Percentiles rank a stretch among this genome's conserved stretches.
Conservation (phyloP, 2,797 vertebrate genomes). For the Momotus momota region DNA sequence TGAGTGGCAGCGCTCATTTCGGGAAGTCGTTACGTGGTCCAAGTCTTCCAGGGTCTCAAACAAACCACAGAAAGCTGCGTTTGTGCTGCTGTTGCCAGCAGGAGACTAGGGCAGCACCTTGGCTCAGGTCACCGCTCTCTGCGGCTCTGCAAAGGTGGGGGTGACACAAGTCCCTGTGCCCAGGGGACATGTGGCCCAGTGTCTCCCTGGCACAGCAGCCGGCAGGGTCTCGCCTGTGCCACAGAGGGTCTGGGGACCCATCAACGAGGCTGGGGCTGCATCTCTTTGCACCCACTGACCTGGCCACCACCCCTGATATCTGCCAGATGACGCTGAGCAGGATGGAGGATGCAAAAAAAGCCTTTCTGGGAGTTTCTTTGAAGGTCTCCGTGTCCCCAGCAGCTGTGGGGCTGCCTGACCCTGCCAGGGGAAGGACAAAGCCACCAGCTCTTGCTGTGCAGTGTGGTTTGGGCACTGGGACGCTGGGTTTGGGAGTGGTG, state of each 20-base stretch:
- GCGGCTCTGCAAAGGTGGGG: fast-evolving
- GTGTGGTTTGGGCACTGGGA: neutral
- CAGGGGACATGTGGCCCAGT: too few relatives aligned
- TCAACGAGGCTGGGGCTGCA: fast-evolving
- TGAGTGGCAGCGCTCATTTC: neutral
- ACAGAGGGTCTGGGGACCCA: neutral
- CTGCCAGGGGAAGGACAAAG: neutral
- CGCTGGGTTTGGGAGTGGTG: fast-evolving
- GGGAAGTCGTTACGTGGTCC: neutral
- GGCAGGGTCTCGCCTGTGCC: neutral
- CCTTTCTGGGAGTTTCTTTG: neutral
- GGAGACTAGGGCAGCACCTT: neutral
- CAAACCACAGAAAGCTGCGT: neutral
- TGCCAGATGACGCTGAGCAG: fast-evolving
- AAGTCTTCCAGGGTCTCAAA: neutral
- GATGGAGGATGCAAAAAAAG: neutral
- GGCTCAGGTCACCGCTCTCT: neutral
- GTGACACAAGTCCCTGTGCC: neutral
- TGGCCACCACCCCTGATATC: neutral
- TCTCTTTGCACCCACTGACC: neutral
- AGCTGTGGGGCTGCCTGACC: neutral
- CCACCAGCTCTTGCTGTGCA: neutral
- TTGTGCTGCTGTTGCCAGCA: neutral
- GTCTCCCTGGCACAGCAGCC: neutral
- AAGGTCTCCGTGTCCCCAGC: fast-evolving